Conservation (phyloP, 2,888 invertebrate genomes). For the Amblyjoppa fuscipennis region DNA sequence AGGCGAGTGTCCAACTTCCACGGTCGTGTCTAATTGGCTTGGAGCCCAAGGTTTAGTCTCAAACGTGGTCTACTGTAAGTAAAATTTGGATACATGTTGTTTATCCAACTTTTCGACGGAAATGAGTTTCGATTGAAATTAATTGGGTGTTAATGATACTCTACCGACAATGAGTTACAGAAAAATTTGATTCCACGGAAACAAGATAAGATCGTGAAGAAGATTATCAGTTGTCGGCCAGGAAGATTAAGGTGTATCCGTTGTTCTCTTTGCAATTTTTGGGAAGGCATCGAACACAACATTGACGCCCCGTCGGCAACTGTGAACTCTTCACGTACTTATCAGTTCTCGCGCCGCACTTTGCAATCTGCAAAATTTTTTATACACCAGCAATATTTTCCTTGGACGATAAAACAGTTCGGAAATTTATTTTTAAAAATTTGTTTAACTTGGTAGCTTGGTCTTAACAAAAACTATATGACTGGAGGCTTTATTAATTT, state of each 20-base stretch:
- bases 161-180: neutral
- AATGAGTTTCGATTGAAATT: no score
- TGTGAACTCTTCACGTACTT: neutral
- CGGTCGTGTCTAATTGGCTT: no score
- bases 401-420: neutral
- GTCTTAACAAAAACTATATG: neutral
- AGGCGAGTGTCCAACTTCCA: no score
- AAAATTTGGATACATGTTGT: no score
- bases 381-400: neutral
- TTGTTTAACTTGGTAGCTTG: neutral
- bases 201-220: neutral
- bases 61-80: no score
- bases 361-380: neutral
- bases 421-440: neutral
- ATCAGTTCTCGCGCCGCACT: neutral
- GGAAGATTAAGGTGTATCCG: neutral
- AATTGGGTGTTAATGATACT: no score
- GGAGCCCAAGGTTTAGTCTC: no score
- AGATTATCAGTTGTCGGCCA: neutral
- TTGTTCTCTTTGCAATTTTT: neutral
- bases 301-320: neutral
- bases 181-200: neutral
- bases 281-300: neutral
- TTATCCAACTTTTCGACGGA: no score
- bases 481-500: neutral